Evolutionary conservation across 1,140 invertebrate genomes (phyloP).

Genomic region (Drosophila repletoides): DNA sequence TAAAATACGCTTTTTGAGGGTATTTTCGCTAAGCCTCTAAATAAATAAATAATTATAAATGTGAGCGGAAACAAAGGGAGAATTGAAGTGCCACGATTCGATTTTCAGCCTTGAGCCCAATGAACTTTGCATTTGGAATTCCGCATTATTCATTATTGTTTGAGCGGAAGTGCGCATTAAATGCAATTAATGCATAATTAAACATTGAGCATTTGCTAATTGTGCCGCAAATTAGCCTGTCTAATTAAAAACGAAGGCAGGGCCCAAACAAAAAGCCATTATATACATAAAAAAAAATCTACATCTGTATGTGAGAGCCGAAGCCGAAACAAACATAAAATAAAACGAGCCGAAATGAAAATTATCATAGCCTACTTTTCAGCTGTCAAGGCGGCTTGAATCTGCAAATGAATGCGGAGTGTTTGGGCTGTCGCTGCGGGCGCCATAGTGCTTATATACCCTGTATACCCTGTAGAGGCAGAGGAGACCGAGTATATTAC

Average conservation of each 20-base stretch:
- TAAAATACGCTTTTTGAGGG: not conserved
- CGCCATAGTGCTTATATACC: not conserved
- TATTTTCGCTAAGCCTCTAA: not conserved
- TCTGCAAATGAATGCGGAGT: conserved; percentile 44
- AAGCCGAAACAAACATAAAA: conserved; percentile 29
- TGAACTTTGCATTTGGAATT: conserved; percentile 7
- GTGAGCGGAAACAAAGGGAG: not conserved
- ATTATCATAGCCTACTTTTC: conserved; percentile 64
- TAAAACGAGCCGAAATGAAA: conserved; percentile 36
- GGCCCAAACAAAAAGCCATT: conserved; percentile 2
- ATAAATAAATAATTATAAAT: conserved; percentile 22
- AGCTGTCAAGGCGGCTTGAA: conserved; percentile 47
- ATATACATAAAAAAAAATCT: not conserved
- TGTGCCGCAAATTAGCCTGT: conserved; percentile 42
- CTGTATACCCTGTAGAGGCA: too few relatives aligned
- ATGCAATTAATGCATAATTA: conserved; percentile 79
- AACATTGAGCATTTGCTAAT: conserved; percentile 56
- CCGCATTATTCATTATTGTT: conserved; percentile 47
- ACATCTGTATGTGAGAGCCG: not conserved
- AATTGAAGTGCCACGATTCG: not conserved
- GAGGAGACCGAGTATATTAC: too few relatives aligned
- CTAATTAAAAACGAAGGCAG: conserved; percentile 25
- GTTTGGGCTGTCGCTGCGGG: not conserved
- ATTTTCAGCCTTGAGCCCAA: not conserved
- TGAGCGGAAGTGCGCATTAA: conserved; percentile 69